phyloP scores from a whole-genome alignment of 1,140 invertebrate genomes.

The Agrilus planipennis region DNA sequence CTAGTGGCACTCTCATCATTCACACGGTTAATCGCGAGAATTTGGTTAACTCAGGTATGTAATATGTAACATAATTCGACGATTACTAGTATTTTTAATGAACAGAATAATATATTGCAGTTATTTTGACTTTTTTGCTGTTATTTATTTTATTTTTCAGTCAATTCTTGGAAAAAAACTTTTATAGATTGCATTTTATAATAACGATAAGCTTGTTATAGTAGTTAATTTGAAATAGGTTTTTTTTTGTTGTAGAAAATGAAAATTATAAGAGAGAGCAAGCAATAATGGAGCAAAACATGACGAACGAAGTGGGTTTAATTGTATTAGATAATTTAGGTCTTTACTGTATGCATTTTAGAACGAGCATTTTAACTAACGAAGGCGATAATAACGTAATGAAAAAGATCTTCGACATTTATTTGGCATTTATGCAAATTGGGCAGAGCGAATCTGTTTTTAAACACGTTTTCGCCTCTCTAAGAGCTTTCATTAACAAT shows the following conservation, averaged over 20 bases:
- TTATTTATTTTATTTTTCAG: conserved; percentile 2
- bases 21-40: conserved; percentile 41
- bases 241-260: conserved; percentile 38
- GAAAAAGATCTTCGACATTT: conserved; percentile 68
- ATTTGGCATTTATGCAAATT: conserved; percentile 74
- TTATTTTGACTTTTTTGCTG: too few species aligned
- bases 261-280: conserved; percentile 48
- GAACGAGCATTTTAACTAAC: conserved; percentile 48
- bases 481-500: conserved; percentile 85
- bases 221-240: not conserved
- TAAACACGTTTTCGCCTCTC: conserved; percentile 80
- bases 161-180: too few species aligned
- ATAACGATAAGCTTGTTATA: not conserved
- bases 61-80: not conserved
- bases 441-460: conserved; percentile 83
- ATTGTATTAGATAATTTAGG: conserved; percentile 76
- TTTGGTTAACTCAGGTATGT: conserved; percentile 31
- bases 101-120: too few species aligned
- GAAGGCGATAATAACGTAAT: conserved; percentile 65
- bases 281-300: conserved; percentile 69
- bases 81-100: too few species aligned
- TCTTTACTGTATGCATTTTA: conserved; percentile 70
- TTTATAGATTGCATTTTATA: too few species aligned
- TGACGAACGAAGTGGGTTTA: conserved; percentile 82
- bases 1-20: conserved; percentile 42